These are phyloP conservation scores for Reinhardtius hippoglossoides DNA, from an alignment of 2,113 vertebrate genomes.

Conservation along the genomic window DNA sequence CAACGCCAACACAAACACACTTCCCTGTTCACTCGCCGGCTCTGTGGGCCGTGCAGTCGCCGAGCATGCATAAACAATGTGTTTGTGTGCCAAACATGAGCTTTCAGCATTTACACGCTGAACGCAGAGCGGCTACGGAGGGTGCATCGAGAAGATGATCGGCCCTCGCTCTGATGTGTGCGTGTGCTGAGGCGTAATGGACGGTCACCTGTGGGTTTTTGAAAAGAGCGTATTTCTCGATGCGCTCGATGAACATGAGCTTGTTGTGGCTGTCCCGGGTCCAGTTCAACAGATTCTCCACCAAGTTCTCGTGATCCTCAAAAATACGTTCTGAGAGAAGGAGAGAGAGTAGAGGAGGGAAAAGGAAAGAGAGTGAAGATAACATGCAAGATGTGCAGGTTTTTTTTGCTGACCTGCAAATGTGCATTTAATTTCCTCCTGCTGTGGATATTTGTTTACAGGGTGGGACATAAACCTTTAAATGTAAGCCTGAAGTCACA, in stretches of 20 bases:
- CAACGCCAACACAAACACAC: slow-evolving; percentile 53
- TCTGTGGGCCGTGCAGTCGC: slow-evolving; percentile 19
- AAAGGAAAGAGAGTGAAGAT: background rate
- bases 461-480: slow-evolving; percentile 2
- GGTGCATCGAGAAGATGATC: background rate
- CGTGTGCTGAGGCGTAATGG: background rate
- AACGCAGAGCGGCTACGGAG: background rate
- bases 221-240: slow-evolving; percentile 98
- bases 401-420: slow-evolving; percentile 26
- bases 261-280: slow-evolving; percentile 99
- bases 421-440: slow-evolving; percentile 25
- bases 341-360: background rate
- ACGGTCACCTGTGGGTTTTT: slow-evolving; percentile 94
- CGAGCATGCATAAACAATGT: slow-evolving; percentile 58
- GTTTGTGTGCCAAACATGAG: slow-evolving; percentile 20
- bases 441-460: slow-evolving; percentile 6
- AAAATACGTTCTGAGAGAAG: slow-evolving; percentile 91
- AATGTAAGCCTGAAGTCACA: background rate
- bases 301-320: slow-evolving; percentile 98
- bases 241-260: slow-evolving; percentile 96
- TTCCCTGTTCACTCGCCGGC: background rate
- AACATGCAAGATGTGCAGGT: background rate
- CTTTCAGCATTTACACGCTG: slow-evolving; percentile 3
- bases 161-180: background rate
- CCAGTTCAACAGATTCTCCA: slow-evolving; percentile 98